Evolutionary conservation across 1,140 invertebrate species (phyloP), one percentile per base, ranked within the genome.

Genomic region (Drosophila nigromelanica): DNA sequence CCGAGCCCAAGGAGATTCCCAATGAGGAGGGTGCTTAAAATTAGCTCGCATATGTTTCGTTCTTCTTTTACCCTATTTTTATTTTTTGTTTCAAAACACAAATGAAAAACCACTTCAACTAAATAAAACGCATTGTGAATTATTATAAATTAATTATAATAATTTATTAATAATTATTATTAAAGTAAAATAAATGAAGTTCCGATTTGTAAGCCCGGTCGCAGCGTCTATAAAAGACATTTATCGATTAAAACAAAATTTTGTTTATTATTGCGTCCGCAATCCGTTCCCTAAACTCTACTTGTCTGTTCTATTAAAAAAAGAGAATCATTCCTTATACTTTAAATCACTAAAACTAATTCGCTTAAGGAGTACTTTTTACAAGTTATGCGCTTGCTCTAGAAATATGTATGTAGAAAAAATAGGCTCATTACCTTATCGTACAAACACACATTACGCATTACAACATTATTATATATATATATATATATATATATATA

Each of bases 61-160:
- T 75, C 59, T 63, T 77, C 61, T 48, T 52, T 35, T 35, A 8
- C 39, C 58, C 50, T 45, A 50, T 47, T 77, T 52, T 63, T 48
- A 39, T 58, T 52, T 62, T 61, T 58, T 60, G 55, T 68, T 60
- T 54, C 5, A 56, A 10, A 68, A 21, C 48, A 71, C 40, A 68
- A 52, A 11, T 56, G 18, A 43, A 21, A 47, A 64, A 56, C 61
- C 27, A 66, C 48, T 66, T 75, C 61, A 83, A 76, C 40, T 69
- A 72, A 82, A 76, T 73, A 73, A 82, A 70, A 82, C 45, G 18
- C 51, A 77, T 66, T 55, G 66, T 80, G 73, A 74, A 74, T 89
- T 89, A 87, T 87, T 89, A 89, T 89, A 83, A 77, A 89, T 76
- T 80, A 87, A 82, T 83, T 87, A 87, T 87, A 85, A 85, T 85